Conservation (phyloP, 2,113 vertebrate species). For the Esox niger region DNA sequence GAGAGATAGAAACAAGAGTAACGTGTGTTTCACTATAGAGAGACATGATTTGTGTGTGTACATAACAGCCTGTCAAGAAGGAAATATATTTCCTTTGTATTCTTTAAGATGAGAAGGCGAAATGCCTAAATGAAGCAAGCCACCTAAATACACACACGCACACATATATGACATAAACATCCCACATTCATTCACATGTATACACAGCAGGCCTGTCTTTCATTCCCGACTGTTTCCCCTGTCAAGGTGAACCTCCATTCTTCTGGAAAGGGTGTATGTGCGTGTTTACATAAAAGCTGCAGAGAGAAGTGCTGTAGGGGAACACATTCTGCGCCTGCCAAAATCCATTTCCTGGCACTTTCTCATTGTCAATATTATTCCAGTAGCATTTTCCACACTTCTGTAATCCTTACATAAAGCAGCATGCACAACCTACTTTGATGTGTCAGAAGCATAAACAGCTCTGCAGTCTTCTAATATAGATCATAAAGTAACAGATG, state of each 20-base stretch:
- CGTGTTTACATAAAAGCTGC: constrained; percentile 23
- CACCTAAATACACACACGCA: constrained; percentile 12
- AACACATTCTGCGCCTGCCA: constrained; percentile 33
- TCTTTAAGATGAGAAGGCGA: too few relatives aligned
- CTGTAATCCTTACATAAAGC: constrained; percentile 56
- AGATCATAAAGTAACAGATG: too few relatives aligned
- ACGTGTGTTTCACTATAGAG: background rate
- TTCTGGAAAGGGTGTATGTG: constrained; percentile 14
- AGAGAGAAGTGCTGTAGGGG: constrained; percentile 13
- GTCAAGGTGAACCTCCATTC: constrained; percentile 4
- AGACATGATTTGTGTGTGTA: background rate
- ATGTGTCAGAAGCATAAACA: constrained; percentile 57
- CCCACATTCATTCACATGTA: too few relatives aligned
- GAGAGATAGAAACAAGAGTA: too few relatives aligned
- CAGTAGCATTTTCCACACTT: constrained; percentile 49
- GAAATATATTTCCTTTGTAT: too few relatives aligned
- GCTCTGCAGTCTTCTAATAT: constrained; percentile 36
- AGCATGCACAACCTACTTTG: constrained; percentile 40
- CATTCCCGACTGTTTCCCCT: constrained; percentile 2
- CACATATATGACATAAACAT: too few relatives aligned
- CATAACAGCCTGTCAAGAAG: too few relatives aligned
- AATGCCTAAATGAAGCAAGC: background rate
- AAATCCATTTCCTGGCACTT: constrained; percentile 31
- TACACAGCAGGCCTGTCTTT: too few relatives aligned
- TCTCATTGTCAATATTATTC: constrained; percentile 55